phyloP scores from a whole-genome alignment of 2,888 invertebrate genomes.

The Tinea semifulvella region DNA sequence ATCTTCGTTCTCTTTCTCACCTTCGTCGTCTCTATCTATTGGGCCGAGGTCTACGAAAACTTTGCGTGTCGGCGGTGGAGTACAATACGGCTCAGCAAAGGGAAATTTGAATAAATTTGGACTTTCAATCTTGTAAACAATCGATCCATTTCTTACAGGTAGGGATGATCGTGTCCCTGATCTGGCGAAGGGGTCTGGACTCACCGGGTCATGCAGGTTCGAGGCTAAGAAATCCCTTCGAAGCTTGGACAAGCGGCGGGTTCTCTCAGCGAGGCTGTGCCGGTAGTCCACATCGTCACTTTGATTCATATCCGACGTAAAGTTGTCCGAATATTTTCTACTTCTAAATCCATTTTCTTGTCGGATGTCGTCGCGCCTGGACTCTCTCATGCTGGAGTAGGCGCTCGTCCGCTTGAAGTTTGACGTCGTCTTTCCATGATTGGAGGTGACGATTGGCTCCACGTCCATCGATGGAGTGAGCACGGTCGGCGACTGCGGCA shows the following conservation, averaged over 20 bases:
- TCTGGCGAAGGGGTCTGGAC: conserved; percentile 38
- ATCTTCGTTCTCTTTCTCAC: conserved; percentile 44
- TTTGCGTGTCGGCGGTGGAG: conserved; percentile 50
- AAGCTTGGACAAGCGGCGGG: conserved; percentile 50
- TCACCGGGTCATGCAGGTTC: conserved; percentile 50
- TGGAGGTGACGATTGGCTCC: conserved; percentile 50
- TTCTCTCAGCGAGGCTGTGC: conserved; percentile 50
- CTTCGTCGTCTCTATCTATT: conserved; percentile 26
- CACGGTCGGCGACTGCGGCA: conserved; percentile 47
- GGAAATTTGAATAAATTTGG: conserved; percentile 60
- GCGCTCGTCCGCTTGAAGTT: conserved; percentile 57
- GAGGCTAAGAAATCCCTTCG: conserved; percentile 54
- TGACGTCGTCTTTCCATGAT: conserved; percentile 53
- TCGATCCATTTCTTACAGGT: conserved; percentile 38
- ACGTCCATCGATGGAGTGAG: conserved; percentile 34
- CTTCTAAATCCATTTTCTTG: conserved; percentile 43
- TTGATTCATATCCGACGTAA: conserved; percentile 51
- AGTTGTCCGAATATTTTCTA: conserved; percentile 58
- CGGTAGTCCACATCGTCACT: conserved; percentile 57
- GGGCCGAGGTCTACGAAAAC: conserved; percentile 43
- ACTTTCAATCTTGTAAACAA: conserved; percentile 51
- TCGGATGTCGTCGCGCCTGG: conserved; percentile 40
- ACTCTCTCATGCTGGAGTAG: conserved; percentile 58
- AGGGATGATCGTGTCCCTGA: conserved; percentile 48
- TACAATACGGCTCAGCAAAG: conserved; percentile 56